Conservation (phyloP, 2,797 vertebrate genomes). For the Liparis tanakae region DNA sequence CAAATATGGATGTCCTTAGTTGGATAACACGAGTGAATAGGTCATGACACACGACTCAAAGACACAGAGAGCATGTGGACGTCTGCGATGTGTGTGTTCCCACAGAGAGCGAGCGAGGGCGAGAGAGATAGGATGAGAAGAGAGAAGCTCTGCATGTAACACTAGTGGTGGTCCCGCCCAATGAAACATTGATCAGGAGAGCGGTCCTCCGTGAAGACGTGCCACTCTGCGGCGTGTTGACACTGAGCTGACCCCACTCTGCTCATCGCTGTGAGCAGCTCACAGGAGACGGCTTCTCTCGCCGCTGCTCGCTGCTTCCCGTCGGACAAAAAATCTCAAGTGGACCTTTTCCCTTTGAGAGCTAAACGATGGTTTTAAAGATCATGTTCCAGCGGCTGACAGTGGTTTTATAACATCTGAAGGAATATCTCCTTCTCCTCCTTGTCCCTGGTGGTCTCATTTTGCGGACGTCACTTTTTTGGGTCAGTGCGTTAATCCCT, state of each 20-base stretch:
- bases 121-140: slow-evolving; percentile 22
- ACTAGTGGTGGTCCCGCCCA: slow-evolving; percentile 43
- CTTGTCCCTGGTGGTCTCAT: slow-evolving; percentile 73
- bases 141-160: slow-evolving; percentile 21
- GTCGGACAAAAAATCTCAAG: slow-evolving; percentile 41
- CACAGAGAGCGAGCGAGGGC: slow-evolving; percentile 35
- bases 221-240: slow-evolving; percentile 30
- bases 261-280: slow-evolving; percentile 31
- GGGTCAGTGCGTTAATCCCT: slow-evolving; percentile 85
- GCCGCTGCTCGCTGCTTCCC: too few relatives aligned
- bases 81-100: slow-evolving; percentile 62
- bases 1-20: slow-evolving; percentile 77
- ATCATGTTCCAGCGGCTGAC: slow-evolving; percentile 55
- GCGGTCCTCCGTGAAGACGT: slow-evolving; percentile 27
- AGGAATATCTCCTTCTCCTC: slow-evolving; percentile 68
- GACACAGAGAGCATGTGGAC: slow-evolving; percentile 63
- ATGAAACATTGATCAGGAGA: slow-evolving; percentile 34
- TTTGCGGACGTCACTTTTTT: slow-evolving; percentile 79
- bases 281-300: slow-evolving; percentile 39
- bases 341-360: slow-evolving; percentile 46
- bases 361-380: slow-evolving; percentile 61
- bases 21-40: slow-evolving; percentile 81
- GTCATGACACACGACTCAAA: slow-evolving; percentile 77
- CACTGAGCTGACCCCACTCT: slow-evolving; percentile 38
- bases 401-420: slow-evolving; percentile 57